A percentile compares a stretch with the other conserved stretches of the same genome.
Conservation (phyloP, 1,140 invertebrate species). For the Neodiprion fabricii region DNA sequence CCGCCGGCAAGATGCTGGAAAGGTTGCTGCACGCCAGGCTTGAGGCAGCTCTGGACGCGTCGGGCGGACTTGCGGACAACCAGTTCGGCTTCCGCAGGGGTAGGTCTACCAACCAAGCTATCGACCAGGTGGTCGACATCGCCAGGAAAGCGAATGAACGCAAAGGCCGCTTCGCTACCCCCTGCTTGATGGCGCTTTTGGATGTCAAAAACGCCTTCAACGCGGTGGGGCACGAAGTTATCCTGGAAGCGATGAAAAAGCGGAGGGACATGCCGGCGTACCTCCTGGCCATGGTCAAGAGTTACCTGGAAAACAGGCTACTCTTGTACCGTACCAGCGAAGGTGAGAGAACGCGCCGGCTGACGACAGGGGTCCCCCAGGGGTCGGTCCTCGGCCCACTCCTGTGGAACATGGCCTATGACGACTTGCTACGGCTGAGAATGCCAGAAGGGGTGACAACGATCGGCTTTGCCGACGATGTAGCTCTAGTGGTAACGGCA, state of each 20-base stretch:
- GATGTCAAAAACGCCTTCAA: slow-evolving; percentile 25
- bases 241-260: not conserved
- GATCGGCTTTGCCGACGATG: no score
- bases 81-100: slow-evolving; percentile 46
- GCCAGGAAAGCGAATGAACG: slow-evolving; percentile 14
- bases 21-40: slow-evolving; percentile 38
- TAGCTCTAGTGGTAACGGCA: no score
- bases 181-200: slow-evolving; percentile 19
- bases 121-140: slow-evolving; percentile 25
- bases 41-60: slow-evolving; percentile 25
- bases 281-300: not conserved
- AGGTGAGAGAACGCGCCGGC: not conserved
- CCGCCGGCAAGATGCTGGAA: slow-evolving; percentile 48
- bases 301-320: not conserved
- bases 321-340: slow-evolving; percentile 19
- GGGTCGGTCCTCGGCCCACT: slow-evolving; percentile 8
- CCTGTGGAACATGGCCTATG: slow-evolving; percentile 25
- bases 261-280: not conserved
- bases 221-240: slow-evolving; percentile 14
- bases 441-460: no score
- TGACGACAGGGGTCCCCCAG: not conserved
- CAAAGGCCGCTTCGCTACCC: slow-evolving; percentile 13
- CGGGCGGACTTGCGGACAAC: slow-evolving; percentile 26
- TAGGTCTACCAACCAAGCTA: slow-evolving; percentile 45
- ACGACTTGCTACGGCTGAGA: no score